phyloP scores from a whole-genome alignment of 2,113 vertebrate species.

The Hystrix cristata region DNA sequence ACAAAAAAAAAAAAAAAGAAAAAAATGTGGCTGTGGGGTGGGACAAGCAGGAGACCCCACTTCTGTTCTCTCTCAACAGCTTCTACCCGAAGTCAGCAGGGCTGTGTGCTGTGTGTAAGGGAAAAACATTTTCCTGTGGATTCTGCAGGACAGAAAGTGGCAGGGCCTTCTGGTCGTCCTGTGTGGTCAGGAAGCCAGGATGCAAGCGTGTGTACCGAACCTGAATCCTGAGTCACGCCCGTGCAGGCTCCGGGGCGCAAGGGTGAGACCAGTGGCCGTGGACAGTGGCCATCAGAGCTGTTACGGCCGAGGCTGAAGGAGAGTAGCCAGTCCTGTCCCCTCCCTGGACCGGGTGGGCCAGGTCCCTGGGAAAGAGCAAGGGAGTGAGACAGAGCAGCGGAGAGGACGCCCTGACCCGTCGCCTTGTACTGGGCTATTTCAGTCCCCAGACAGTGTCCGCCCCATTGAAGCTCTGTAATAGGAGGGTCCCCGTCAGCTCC shows the following conservation, averaged over 20 bases:
- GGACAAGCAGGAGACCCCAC: not conserved
- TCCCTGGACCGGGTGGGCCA: fast-evolving
- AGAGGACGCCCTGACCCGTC: fast-evolving
- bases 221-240: not conserved
- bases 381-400: not conserved
- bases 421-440: not conserved
- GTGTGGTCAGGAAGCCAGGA: not conserved
- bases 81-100: not conserved
- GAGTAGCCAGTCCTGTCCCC: not conserved
- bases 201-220: not conserved
- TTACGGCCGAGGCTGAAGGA: not conserved
- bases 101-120: not conserved
- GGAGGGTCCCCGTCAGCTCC: not conserved
- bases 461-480: conserved; percentile 1
- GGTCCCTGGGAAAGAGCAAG: not conserved
- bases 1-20: conserved; percentile 16
- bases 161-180: not conserved
- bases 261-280: not conserved
- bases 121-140: conserved; percentile 16
- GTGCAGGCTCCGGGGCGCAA: not conserved
- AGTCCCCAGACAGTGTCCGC: not conserved
- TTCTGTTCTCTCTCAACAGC: not conserved
- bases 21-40: not conserved
- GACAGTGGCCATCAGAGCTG: not conserved
- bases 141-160: not conserved